Conservation (phyloP, 2,888 invertebrate genomes). For the Chaetogeoica ovagalla region DNA sequence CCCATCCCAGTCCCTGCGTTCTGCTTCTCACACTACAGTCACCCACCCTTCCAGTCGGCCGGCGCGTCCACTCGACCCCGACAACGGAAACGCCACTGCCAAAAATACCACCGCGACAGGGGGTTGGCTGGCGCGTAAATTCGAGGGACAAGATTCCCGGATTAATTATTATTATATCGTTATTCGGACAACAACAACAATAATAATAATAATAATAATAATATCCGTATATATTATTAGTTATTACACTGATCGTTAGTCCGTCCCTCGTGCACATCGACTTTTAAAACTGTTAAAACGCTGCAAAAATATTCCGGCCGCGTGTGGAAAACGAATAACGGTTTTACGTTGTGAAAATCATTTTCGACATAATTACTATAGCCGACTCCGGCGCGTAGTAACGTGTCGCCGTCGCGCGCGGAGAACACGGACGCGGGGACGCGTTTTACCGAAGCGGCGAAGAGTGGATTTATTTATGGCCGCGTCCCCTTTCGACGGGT, state of each 20-base stretch:
- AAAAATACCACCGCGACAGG: conserved; percentile 6
- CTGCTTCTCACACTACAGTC: background rate
- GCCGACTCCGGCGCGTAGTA: too few species aligned
- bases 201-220: conserved; percentile 4
- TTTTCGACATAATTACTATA: too few species aligned
- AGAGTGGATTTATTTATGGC: conserved; percentile 35
- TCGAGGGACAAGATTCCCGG: conserved; percentile 25
- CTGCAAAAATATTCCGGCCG: too few species aligned
- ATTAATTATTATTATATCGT: conserved; percentile 17
- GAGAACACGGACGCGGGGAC: conserved; percentile 19
- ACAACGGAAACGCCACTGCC: background rate
- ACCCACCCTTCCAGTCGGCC: background rate
- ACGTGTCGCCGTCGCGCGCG: background rate
- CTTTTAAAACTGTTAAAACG: too few species aligned
- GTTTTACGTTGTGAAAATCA: background rate
- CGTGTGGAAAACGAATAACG: background rate
- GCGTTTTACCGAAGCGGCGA: conserved; percentile 1
- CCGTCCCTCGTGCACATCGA: background rate
- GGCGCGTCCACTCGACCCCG: background rate
- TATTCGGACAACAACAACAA: background rate
- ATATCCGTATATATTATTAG: conserved; percentile 22
- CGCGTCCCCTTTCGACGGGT: background rate
- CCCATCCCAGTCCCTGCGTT: conserved; percentile 5
- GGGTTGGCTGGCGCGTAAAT: conserved; percentile 22
- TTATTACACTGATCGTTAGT: background rate